Evolutionary conservation across 1,140 invertebrate genomes (phyloP).

Genomic region (Tetragnatha versicolor): DNA sequence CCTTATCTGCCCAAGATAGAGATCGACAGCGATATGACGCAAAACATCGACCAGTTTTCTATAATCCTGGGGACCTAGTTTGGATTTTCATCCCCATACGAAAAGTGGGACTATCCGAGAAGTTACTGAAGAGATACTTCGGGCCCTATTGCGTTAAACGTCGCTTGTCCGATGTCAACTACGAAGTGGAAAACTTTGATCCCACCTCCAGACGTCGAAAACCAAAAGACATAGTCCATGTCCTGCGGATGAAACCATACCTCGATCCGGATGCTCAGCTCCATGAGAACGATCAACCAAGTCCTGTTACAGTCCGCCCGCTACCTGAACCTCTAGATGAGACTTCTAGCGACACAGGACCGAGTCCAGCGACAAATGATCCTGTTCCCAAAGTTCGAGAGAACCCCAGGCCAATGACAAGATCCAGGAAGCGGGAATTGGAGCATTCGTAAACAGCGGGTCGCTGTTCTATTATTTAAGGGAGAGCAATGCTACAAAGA

Average conservation of each 20-base stretch:
- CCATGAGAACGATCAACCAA: too few species aligned
- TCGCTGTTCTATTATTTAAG: too few species aligned
- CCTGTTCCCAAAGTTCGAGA: too few species aligned
- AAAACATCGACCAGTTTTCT: background rate
- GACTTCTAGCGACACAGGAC: too few species aligned
- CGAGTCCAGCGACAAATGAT: too few species aligned
- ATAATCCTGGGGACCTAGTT: background rate
- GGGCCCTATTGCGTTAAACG: background rate
- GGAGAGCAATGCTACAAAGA: too few species aligned
- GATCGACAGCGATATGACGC: background rate
- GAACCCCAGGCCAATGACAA: too few species aligned
- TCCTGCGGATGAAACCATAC: slow-evolving; percentile 5
- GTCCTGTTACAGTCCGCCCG: too few species aligned
- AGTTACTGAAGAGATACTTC: slow-evolving; percentile 7
- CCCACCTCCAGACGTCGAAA: background rate
- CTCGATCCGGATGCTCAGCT: background rate
- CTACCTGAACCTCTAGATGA: too few species aligned
- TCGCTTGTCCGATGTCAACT: background rate
- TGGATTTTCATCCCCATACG: slow-evolving; percentile 5
- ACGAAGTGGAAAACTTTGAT: background rate
- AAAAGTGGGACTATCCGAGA: background rate
- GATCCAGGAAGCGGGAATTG: too few species aligned
- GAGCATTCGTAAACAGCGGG: too few species aligned
- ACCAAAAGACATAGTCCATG: slow-evolving; percentile 10
- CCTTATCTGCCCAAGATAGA: background rate